phyloP scores from a whole-genome alignment of 1,140 invertebrate species.

The Conus betulinus region DNA sequence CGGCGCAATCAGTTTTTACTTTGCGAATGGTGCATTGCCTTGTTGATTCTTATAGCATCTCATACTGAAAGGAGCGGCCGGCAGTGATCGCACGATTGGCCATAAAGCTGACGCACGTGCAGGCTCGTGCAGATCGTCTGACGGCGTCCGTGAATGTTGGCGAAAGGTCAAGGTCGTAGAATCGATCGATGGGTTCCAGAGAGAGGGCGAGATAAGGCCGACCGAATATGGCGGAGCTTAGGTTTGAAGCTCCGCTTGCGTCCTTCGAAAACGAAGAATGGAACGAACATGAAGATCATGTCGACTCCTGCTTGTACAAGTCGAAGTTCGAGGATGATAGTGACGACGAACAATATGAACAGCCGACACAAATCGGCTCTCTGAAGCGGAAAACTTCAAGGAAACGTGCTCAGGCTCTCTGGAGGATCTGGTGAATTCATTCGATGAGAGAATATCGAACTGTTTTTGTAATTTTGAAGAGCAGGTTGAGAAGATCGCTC shows the following conservation, averaged over 20 bases:
- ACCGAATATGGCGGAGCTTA: slow-evolving; percentile 91
- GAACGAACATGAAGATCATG: slow-evolving; percentile 78
- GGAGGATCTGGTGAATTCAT: slow-evolving; percentile 98
- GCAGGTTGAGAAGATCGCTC: slow-evolving; percentile 96
- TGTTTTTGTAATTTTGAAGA: slow-evolving; percentile 99
- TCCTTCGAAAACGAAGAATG: slow-evolving; percentile 86
- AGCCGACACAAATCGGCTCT: neutral
- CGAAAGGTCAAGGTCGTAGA: slow-evolving; percentile 55
- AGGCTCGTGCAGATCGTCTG: neutral
- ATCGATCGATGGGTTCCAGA: slow-evolving; percentile 34
- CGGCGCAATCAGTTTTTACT: neutral
- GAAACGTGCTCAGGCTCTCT: slow-evolving; percentile 95
- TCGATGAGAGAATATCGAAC: slow-evolving; percentile 99
- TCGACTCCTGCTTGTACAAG: slow-evolving; percentile 77
- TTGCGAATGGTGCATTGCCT: neutral
- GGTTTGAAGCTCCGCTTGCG: slow-evolving; percentile 96
- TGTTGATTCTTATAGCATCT: neutral
- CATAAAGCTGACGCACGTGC: neutral
- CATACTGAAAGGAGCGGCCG: no score
- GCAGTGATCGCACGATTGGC: no score
- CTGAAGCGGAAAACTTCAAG: slow-evolving; percentile 83
- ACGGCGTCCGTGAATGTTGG: neutral
- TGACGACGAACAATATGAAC: neutral
- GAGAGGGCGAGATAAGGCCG: neutral
- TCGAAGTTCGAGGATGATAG: slow-evolving; percentile 79